phyloP scores from a whole-genome alignment of 2,113 vertebrate species.

The Phyllostomus hastatus region DNA sequence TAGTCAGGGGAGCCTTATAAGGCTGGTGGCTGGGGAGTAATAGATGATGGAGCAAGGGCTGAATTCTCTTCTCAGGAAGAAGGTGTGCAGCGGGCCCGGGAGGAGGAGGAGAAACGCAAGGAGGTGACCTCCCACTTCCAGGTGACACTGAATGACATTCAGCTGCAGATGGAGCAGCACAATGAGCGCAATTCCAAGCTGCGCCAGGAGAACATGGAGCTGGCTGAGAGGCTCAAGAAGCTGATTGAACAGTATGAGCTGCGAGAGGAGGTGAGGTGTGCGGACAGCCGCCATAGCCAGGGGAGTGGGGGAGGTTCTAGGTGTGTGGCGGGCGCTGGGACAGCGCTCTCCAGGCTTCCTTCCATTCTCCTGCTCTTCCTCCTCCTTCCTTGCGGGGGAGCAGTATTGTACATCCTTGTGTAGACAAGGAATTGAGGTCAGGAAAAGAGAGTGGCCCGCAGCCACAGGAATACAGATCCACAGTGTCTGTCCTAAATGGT shows the following conservation, averaged over 20 bases:
- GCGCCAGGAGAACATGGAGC: constrained; percentile 95
- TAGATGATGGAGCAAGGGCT: not conserved
- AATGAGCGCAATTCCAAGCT: constrained; percentile 95
- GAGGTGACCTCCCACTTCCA: constrained; percentile 99
- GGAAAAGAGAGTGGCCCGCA: not conserved
- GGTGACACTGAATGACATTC: constrained; percentile 96
- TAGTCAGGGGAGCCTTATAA: not conserved
- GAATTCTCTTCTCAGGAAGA: constrained; percentile 87
- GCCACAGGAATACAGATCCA: not conserved
- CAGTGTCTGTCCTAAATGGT: not conserved
- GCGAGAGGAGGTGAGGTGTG: constrained; percentile 88
- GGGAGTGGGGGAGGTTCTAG: not conserved
- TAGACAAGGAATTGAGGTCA: not conserved
- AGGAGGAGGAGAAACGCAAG: constrained; percentile 98
- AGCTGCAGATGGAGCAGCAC: constrained; percentile 98
- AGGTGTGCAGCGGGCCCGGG: constrained; percentile 91
- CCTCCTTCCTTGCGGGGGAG: not conserved
- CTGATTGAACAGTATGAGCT: constrained; percentile 98
- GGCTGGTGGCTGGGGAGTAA: not conserved
- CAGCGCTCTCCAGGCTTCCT: not conserved
- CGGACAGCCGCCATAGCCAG: accelerated
- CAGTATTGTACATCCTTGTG: not conserved
- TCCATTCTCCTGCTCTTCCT: not conserved
- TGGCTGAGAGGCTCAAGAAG: constrained; percentile 96
- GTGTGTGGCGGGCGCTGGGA: not conserved